Evolutionary conservation across 2,797 vertebrate species (phyloP).

Genomic region (Rhinoraja longicauda): DNA sequence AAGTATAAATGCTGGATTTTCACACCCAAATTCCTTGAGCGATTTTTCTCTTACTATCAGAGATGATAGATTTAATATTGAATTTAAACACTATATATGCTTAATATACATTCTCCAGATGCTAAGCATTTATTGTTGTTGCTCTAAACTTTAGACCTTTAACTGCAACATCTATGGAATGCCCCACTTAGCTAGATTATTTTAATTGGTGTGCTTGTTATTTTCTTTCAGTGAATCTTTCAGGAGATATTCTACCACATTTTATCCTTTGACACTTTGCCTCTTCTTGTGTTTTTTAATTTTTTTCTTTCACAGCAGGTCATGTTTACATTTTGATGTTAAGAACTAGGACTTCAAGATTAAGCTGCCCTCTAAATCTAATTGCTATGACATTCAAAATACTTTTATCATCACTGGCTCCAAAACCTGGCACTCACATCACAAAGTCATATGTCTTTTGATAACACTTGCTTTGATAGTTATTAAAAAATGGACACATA

Average conservation of each 20-base stretch:
- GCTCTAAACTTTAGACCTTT: background rate
- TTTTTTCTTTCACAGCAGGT: background rate
- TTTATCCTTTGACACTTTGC: background rate
- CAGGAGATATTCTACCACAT: background rate
- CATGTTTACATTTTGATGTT: background rate
- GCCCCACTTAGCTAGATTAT: background rate
- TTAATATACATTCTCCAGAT: background rate
- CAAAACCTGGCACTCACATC: too few relatives aligned
- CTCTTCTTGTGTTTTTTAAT: background rate
- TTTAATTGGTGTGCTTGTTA: background rate
- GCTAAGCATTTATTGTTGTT: background rate
- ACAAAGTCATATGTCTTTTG: background rate
- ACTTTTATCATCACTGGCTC: too few relatives aligned
- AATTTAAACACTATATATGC: background rate
- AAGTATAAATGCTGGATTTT: background rate
- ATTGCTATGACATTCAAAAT: too few relatives aligned
- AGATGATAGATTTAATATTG: background rate
- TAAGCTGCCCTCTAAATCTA: too few relatives aligned
- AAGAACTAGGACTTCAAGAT: background rate
- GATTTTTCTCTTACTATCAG: background rate
- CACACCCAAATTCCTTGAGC: background rate
- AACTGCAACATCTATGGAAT: background rate
- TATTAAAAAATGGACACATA: background rate
- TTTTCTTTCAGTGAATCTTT: background rate
- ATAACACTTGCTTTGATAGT: too few relatives aligned